Evolutionary conservation across 2,797 vertebrate genomes (phyloP).

Genomic region (Pachyuromys duprasi): DNA sequence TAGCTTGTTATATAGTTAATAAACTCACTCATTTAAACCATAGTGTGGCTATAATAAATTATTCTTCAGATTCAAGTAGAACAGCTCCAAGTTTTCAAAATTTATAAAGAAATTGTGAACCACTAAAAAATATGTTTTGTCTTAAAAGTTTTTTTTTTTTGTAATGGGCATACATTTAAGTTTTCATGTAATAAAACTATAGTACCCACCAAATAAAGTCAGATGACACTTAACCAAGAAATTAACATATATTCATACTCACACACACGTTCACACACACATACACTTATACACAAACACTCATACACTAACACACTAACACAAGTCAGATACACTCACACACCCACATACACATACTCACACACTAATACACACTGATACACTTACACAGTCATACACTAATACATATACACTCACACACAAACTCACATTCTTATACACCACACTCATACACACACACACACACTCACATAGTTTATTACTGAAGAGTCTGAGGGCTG

Average conservation of each 20-base stretch:
- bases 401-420: too few relatives aligned
- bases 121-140: constrained; percentile 11
- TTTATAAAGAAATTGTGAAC: constrained; percentile 54
- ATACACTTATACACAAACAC: neutral
- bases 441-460: neutral
- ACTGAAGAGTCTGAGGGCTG: neutral
- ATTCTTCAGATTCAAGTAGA: neutral
- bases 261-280: neutral
- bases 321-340: neutral
- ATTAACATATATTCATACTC: neutral
- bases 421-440: neutral
- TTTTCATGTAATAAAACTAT: constrained; percentile 50
- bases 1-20: neutral
- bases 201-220: constrained; percentile 52
- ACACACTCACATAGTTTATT: neutral
- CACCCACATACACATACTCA: neutral
- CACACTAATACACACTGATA: neutral
- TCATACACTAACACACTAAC: neutral
- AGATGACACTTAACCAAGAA: neutral
- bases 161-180: constrained; percentile 37
- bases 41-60: neutral
- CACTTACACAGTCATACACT: neutral
- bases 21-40: neutral
- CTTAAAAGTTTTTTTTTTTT: neutral
- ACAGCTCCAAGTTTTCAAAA: constrained; percentile 23